phyloP scores from a whole-genome alignment of 2,113 vertebrate species.

The Rissa tridactyla region DNA sequence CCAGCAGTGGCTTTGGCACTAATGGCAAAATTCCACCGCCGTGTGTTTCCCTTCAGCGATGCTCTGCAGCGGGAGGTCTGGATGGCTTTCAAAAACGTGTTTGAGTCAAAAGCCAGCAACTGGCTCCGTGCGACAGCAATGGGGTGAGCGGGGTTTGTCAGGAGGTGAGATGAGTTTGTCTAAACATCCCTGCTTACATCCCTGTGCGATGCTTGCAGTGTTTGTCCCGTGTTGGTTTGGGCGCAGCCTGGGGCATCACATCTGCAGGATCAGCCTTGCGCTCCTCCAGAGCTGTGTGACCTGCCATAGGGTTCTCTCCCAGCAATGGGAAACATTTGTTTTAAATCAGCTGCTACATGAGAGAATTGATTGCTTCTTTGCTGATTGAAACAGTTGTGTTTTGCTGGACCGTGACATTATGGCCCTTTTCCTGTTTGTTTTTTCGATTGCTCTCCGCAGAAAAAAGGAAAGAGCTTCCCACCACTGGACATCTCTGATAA shows the following conservation, averaged over 20 bases:
- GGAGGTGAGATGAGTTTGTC: background rate
- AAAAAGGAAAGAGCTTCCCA: background rate
- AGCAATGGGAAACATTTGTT: conserved; percentile 12
- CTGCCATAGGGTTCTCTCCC: background rate
- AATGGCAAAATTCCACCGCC: background rate
- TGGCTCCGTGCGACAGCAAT: background rate
- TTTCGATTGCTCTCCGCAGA: background rate
- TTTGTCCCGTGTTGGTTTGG: background rate
- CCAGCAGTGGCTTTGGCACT: background rate
- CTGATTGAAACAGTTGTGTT: background rate
- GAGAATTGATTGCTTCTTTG: background rate
- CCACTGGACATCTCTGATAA: background rate
- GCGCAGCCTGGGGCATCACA: background rate
- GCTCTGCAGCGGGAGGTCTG: background rate
- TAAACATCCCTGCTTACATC: background rate
- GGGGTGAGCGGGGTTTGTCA: background rate
- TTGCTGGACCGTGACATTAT: background rate
- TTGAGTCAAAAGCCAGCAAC: background rate
- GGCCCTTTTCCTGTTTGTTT: conserved; percentile 13
- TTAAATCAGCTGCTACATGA: background rate
- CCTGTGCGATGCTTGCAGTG: rapidly evolving
- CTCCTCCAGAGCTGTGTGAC: background rate
- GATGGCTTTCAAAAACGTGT: background rate
- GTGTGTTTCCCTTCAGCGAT: background rate
- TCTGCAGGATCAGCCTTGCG: background rate